Percentiles rank a stretch among this genome's conserved stretches.
These are phyloP conservation scores for Drosophila cyrtoloma DNA, from an alignment of 2,888 invertebrate genomes.

Conservation along the genomic window DNA sequence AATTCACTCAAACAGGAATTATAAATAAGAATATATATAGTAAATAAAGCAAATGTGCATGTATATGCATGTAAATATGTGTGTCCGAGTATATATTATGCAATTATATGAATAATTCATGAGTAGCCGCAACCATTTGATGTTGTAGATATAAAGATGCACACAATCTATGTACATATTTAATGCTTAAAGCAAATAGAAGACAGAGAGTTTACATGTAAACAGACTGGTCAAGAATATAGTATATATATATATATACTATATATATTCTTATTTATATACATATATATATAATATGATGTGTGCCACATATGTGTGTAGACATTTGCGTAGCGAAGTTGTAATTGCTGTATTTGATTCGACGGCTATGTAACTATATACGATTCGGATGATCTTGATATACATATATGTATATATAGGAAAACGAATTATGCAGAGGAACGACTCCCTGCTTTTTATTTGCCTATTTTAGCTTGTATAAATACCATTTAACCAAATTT, in stretches of 20 bases:
- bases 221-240: background rate
- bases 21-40: background rate
- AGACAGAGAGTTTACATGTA: background rate
- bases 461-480: background rate
- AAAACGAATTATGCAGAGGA: background rate
- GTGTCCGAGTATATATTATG: background rate
- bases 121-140: background rate
- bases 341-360: background rate
- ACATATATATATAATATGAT: background rate
- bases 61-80: background rate
- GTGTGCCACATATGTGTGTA: background rate
- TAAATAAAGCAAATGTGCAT: background rate
- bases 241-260: background rate
- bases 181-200: background rate
- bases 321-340: background rate
- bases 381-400: background rate
- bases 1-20: background rate
- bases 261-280: too few species aligned
- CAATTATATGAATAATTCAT: constrained; percentile 29
- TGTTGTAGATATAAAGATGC: background rate
- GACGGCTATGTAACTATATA: background rate
- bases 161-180: background rate
- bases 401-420: background rate
- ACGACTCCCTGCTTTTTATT: background rate
- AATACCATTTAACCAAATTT: background rate